phyloP scores from a whole-genome alignment of 2,797 vertebrate species.

The Onychomys arenicola region DNA sequence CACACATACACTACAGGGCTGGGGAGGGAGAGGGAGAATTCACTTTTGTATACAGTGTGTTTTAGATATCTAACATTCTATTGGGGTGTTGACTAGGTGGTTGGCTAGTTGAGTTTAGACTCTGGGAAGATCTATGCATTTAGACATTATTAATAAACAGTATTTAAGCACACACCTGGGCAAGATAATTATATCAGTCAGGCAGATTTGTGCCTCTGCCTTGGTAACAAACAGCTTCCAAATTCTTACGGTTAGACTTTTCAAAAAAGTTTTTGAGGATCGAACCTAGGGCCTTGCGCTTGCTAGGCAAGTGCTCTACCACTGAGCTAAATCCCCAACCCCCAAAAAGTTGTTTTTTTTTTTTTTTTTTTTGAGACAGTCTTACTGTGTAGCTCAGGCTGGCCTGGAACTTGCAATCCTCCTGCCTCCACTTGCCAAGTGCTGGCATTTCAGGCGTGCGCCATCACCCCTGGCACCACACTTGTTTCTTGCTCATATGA shows the following conservation, averaged over 20 bases:
- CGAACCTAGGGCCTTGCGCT: no score
- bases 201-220: background rate
- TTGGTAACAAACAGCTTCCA: constrained; percentile 8
- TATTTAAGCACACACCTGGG: background rate
- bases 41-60: background rate
- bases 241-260: background rate
- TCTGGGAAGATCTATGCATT: background rate
- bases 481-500: constrained; percentile 18
- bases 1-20: no score
- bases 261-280: no score
- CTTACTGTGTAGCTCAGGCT: background rate
- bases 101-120: background rate
- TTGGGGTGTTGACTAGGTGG: background rate
- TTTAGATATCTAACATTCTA: background rate
- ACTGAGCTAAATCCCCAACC: no score
- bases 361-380: no score
- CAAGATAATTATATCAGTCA: background rate
- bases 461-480: background rate
- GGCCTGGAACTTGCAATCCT: background rate
- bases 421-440: background rate
- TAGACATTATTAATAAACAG: background rate
- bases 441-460: background rate
- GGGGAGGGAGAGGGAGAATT: background rate
- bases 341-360: background rate
- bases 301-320: no score